Conservation (phyloP, 2,888 invertebrate species). For the Hydrotaea cyrtoneurina region DNA sequence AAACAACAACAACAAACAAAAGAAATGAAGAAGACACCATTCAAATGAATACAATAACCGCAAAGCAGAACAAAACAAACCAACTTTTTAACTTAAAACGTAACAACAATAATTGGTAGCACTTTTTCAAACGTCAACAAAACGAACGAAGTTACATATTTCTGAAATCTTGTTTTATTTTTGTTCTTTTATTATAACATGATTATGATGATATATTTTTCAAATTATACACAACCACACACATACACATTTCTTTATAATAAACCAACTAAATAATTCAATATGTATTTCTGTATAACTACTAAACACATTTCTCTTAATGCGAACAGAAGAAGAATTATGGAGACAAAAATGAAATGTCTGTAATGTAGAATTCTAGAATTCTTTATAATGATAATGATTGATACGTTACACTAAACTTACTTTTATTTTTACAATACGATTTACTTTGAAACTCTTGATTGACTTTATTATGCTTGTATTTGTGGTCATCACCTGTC, state of each 20-base stretch:
- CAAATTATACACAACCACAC: conserved; percentile 18
- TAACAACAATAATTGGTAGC: conserved; percentile 58
- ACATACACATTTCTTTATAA: conserved; percentile 21
- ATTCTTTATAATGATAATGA: conserved; percentile 52
- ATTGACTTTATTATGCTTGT: conserved; percentile 28
- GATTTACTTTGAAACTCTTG: conserved; percentile 53
- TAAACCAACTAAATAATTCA: conserved; percentile 11
- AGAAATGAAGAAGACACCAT: conserved; percentile 25
- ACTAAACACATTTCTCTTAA: conserved; percentile 21
- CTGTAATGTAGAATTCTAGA: conserved; percentile 56
- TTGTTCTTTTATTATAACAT: neutral
- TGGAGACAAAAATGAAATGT: conserved; percentile 28
- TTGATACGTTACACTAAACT: conserved; percentile 47
- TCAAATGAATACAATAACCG: conserved; percentile 20
- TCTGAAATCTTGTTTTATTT: conserved; percentile 47
- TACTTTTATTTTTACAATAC: conserved; percentile 49
- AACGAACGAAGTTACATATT: conserved; percentile 47
- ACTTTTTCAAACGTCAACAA: conserved; percentile 43
- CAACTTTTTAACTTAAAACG: conserved; percentile 52
- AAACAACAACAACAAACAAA: conserved; percentile 20
- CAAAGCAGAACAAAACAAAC: conserved; percentile 36
- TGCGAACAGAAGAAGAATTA: neutral
- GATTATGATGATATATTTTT: conserved; percentile 40
- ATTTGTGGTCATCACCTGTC: neutral
- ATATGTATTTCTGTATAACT: conserved; percentile 36